Evolutionary conservation across 2,888 invertebrate species (phyloP), one percentile per base, ranked within the genome.

Genomic region (Charanyca ferruginea): DNA sequence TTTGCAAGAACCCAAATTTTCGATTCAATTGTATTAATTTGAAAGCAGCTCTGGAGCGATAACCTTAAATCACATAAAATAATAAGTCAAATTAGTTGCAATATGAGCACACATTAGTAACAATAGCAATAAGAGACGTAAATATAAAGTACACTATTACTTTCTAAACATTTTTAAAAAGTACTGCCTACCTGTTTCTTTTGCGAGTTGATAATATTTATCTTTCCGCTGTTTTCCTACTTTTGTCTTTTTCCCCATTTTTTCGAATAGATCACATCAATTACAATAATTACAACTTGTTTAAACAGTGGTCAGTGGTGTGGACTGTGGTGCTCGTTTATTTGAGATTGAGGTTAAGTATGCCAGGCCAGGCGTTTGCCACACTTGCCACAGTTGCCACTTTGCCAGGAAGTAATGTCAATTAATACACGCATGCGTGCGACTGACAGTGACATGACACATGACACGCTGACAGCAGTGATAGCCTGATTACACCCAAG

Each of bases 121-220:
- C n/a, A n/a, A n/a, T n/a, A n/a, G n/a, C n/a, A n/a, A n/a, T n/a
- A n/a, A n/a, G n/a, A 25, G 13, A 16, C 9, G 11, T 20, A 41
- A 16, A 38, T 3, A 16, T 11, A 8, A 13, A 4, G 2, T 25
- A 28, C 20, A 25, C 25, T 11, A 47, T 35, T 25, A 35, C 2
- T 20, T 42, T n/a, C 11, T 23, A 9, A 22, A 42, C 38, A 53
- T 20, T 41, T 91, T 95, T 11, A 3, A 32, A 38, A 16, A 16
- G 38, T 38, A 38, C 16, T 35, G 13, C 35, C 13, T 35, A 98
- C 99, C 99, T 86, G 99, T 99, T 96, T 99, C 99, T 93, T 99
- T 99, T 11, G 99, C 99, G 85, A 99, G 96, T 88, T 99, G 98
- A 94, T 99, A 99, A 94, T 98, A 99, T 96, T 99, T 99, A 97